These are phyloP conservation scores for Archaeoteleia sp. DNA, from an alignment of 2,888 invertebrate species.

Conservation along the genomic window DNA sequence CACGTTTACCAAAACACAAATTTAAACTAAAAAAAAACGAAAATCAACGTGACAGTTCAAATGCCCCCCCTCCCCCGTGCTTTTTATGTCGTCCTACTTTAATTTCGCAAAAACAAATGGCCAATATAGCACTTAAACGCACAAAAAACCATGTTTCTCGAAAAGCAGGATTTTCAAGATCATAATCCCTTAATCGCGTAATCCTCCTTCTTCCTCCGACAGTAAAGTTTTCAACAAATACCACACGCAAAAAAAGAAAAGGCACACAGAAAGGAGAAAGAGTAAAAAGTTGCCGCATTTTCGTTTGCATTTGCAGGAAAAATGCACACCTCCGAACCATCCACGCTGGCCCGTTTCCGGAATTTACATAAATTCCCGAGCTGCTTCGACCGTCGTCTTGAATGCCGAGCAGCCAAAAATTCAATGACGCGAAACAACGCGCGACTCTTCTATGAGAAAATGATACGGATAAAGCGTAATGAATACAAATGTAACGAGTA, in stretches of 20 bases:
- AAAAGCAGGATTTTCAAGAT: slow-evolving; percentile 1
- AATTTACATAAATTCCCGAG: slow-evolving; percentile 19
- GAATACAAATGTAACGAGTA: slow-evolving; percentile 54
- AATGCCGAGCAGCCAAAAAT: slow-evolving; percentile 29
- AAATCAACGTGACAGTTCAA: too few species aligned
- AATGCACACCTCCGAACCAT: not conserved
- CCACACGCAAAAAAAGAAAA: not conserved
- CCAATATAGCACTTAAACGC: not conserved
- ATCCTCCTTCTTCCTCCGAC: not conserved
- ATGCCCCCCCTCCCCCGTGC: too few species aligned
- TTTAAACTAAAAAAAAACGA: too few species aligned
- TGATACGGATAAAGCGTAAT: slow-evolving; percentile 47
- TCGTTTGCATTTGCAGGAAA: slow-evolving; percentile 5
- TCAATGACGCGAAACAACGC: slow-evolving; percentile 29
- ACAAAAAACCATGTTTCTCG: not conserved
- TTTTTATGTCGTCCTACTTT: not conserved
- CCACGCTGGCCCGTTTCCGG: not conserved
- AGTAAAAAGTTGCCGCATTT: not conserved
- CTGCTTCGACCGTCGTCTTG: slow-evolving; percentile 1
- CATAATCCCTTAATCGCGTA: slow-evolving; percentile 6
- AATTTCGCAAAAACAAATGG: not conserved
- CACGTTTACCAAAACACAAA: too few species aligned
- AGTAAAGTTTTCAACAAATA: slow-evolving; percentile 4
- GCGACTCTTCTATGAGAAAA: slow-evolving; percentile 30
- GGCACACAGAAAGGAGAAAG: not conserved